Base-by-base conservation (phyloP, 2,797 vertebrate genomes). In the Anguilla megastoma region DNA sequence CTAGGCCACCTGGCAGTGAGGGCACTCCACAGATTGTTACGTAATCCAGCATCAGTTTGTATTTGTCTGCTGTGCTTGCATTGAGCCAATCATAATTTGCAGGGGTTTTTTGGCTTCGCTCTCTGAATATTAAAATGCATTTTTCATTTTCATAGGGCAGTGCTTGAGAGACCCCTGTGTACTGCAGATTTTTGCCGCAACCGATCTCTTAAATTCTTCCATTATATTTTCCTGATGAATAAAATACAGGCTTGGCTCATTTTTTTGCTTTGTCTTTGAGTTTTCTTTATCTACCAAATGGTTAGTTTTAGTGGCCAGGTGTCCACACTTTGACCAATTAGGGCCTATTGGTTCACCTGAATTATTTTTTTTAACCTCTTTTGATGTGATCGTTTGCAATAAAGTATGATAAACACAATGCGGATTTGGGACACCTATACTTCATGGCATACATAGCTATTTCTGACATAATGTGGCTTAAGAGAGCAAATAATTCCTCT, bases 31-130 rank as follows among this genome's bases (percentile, higher is more conserved):
- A 50, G 79, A n/a, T 50, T 6, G 79, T 82, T 82, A 82, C 1
- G 6, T 82, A 82, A 82, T n/a, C 76, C 12, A 24, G 0, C 79
- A 82, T 82, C 79, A 45, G 79, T 82, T n/a, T 82, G 79, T 82
- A 50, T 48, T 30, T 82, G 45, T 24, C 45, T 24, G 1, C 36
- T 21, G 7, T 36, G 21, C 45, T 24, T 50, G 24, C 79, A 48
- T 45, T 50, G 50, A 50, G 79, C 33, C 33, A 18, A 5, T 14
- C 7, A 9, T 82, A 50, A 82, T 82, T 36, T 45, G 36, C 76
- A 1, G 41, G 12, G 1, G 3, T 45, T 79, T 48, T 76, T 16
- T 16, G 21, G 9, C n/a, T 2, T 36, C 24, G n/a, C 63, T 1
- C 24, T n/a, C 24, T 27, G 21, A 24, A 82, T 82, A 21, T 50